Evolutionary conservation across 2,113 vertebrate genomes (phyloP).

Genomic region (Lepisosteus osseus): DNA sequence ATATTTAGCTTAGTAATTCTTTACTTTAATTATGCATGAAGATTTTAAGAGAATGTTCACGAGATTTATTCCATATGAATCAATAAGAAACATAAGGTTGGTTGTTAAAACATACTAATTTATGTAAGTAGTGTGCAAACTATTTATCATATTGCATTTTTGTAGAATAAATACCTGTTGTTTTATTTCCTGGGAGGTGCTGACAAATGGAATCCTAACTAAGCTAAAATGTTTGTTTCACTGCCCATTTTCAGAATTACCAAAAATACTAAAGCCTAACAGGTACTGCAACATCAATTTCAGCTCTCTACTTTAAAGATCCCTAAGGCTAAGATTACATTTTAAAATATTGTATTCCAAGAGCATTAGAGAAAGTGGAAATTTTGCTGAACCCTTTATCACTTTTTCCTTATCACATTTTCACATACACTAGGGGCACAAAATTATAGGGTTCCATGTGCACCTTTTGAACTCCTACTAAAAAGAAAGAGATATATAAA

Average conservation of each 20-base stretch:
- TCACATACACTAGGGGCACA: too few species aligned
- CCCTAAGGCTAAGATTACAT: slow-evolving; percentile 52
- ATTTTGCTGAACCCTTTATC: slow-evolving; percentile 48
- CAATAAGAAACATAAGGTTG: too few species aligned
- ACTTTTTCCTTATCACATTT: slow-evolving; percentile 6
- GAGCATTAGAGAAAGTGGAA: slow-evolving; percentile 55
- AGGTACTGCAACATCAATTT: slow-evolving; percentile 47
- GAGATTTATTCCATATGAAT: too few species aligned
- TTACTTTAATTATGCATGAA: too few species aligned
- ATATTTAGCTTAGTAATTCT: too few species aligned
- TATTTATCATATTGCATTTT: neutral
- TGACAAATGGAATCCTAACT: neutral
- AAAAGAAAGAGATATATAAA: too few species aligned
- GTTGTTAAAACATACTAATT: too few species aligned
- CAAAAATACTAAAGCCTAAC: slow-evolving; percentile 39
- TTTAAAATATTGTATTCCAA: slow-evolving; percentile 60
- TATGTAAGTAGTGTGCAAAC: too few species aligned
- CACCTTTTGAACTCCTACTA: too few species aligned
- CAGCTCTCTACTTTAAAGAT: slow-evolving; percentile 42
- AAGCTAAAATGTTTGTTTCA: slow-evolving; percentile 49
- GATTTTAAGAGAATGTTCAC: too few species aligned
- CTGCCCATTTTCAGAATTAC: slow-evolving; percentile 56
- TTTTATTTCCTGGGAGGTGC: too few species aligned
- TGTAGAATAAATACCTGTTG: neutral
- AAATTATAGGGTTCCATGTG: too few species aligned